phyloP scores from a whole-genome alignment of 2,113 vertebrate genomes.

The Glaucomys volans region DNA sequence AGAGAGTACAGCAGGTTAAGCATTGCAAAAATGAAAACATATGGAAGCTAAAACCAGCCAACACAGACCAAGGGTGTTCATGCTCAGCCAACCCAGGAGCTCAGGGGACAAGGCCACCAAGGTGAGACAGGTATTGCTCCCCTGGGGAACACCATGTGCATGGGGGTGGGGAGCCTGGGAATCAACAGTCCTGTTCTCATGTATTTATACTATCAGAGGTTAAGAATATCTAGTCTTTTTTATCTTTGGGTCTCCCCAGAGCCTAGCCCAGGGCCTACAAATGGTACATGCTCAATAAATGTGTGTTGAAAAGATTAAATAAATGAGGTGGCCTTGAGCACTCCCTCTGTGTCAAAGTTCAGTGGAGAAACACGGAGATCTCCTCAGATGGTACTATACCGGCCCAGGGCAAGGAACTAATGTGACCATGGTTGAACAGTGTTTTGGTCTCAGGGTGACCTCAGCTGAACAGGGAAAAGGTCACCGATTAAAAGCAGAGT shows the following conservation, averaged over 20 bases:
- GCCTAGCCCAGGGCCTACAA: background rate
- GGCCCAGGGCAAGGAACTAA: background rate
- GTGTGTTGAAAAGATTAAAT: background rate
- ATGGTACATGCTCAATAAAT: no score
- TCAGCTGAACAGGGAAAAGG: background rate
- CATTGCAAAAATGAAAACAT: slow-evolving; percentile 51
- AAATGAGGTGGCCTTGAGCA: background rate
- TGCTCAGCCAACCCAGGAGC: slow-evolving; percentile 32
- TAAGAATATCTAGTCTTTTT: background rate
- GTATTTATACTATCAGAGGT: background rate
- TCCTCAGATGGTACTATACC: background rate
- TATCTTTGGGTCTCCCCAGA: background rate
- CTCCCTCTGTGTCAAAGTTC: background rate
- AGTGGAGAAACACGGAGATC: background rate
- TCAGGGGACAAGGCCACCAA: background rate
- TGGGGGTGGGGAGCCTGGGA: background rate
- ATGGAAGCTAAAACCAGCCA: slow-evolving; percentile 9
- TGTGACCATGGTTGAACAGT: background rate
- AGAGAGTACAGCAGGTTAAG: slow-evolving; percentile 74
- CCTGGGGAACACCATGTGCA: background rate
- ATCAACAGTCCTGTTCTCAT: background rate
- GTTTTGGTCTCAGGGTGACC: background rate
- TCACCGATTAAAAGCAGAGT: background rate
- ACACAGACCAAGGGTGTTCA: background rate
- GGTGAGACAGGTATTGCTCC: background rate